Base-by-base conservation (phyloP, 1,140 invertebrate species). In the Drosophila kanapiae region DNA sequence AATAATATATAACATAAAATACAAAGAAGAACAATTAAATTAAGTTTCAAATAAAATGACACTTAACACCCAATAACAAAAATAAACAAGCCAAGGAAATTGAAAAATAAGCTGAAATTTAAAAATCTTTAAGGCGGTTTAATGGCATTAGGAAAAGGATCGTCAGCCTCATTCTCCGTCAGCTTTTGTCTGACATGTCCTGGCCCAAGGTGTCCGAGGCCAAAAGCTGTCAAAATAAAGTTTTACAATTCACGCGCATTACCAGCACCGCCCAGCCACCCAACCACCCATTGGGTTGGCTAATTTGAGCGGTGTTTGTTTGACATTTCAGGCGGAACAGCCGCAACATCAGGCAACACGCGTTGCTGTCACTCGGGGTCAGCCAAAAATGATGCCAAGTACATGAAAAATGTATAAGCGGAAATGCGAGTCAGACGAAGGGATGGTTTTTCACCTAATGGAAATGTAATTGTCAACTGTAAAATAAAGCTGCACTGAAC, bases 221-320 rank as follows among this genome's bases (percentile, higher is more conserved):
- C 78, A 84, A 70, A 71, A 83, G 81, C 84, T 88, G 84, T 91
- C 86, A 91, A 82, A 91, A 91, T 86, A 88, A 88, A 88, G 78
- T 88, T 88, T 90, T 60, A 82, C 78, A 88, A 90, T 85, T 88
- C 78, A 74, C 78, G 70, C 85, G 65, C 69, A 67, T 69, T 72
- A 71, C 69, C 49, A 48, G 35, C 42, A 42, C 23, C 61, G 4
- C 23, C 13, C n/a, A 37, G n/a, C 27, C 31, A 45, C 37, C 38
- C 27, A 11, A 11, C 40, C 51, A 29, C 47, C 27, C 40, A 69
- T 75, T 74, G 78, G 74, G 75, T 63, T 70, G 78, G 78, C 86
- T 88, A 88, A 88, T 88, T 88, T 90, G 78, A 63, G 75, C 75
- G 62, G 38, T 74, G 70, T 85, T 81, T 84, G 85, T 84, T 81